Percentiles rank a stretch among this genome's conserved stretches.
These are phyloP conservation scores for Solen grandis DNA, from an alignment of 1,140 invertebrate species.

Conservation along the genomic window DNA sequence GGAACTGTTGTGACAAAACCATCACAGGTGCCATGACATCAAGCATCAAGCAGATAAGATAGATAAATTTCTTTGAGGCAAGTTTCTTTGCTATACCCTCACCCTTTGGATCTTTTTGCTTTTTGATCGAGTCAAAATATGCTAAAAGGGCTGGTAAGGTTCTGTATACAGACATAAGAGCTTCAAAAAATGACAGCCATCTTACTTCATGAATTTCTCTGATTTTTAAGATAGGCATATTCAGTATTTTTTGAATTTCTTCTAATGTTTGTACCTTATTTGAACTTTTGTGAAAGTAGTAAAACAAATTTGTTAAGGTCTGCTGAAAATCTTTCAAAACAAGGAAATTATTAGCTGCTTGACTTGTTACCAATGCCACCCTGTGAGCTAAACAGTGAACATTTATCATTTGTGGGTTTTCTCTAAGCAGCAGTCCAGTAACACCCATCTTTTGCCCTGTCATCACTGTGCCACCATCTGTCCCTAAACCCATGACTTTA, in stretches of 20 bases:
- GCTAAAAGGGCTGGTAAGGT: no score
- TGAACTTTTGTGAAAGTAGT: conserved; percentile 27
- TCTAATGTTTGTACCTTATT: background rate
- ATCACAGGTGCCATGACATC: conserved; percentile 30
- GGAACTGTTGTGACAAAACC: no score
- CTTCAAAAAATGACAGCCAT: conserved; percentile 19
- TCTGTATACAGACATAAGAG: conserved; percentile 21
- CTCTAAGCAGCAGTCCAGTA: background rate
- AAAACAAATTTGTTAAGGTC: conserved; percentile 16
- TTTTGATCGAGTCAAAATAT: conserved; percentile 15
- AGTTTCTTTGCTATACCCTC: conserved; percentile 8
- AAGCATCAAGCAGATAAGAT: conserved; percentile 18
- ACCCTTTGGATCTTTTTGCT: conserved; percentile 4
- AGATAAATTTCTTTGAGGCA: conserved; percentile 20
- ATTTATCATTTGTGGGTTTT: conserved; percentile 7
- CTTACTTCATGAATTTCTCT: conserved; percentile 11
- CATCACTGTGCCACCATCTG: conserved; percentile 20
- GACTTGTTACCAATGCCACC: background rate
- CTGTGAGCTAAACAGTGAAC: conserved; percentile 17
- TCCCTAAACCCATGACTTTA: conserved; percentile 34
- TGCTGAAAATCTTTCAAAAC: conserved; percentile 5
- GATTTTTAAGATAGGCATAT: conserved; percentile 18
- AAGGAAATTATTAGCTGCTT: background rate
- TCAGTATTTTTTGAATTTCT: conserved; percentile 6
- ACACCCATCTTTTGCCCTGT: conserved; percentile 21